These are phyloP conservation scores for Ammodytes dubius DNA, from an alignment of 2,113 vertebrate genomes.

Conservation along the genomic window DNA sequence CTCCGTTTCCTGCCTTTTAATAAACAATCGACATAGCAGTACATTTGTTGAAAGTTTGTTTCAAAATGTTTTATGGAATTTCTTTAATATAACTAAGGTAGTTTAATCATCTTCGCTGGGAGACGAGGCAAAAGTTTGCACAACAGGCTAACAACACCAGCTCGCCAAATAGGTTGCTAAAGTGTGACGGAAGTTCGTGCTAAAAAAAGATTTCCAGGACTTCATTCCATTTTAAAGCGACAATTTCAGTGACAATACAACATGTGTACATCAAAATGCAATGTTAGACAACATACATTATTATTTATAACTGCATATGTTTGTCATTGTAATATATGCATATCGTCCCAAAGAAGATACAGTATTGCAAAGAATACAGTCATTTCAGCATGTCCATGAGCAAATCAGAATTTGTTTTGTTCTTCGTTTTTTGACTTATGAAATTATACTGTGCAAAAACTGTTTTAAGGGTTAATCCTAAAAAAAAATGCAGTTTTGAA, in stretches of 20 bases:
- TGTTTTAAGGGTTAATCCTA: too few species aligned
- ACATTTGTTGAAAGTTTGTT: neutral
- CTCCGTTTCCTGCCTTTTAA: neutral
- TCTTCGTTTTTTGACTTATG: neutral
- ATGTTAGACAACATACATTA: neutral
- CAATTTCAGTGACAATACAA: neutral
- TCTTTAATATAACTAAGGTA: neutral
- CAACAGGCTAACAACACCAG: conserved; percentile 1
- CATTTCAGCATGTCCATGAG: neutral
- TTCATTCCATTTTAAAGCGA: neutral
- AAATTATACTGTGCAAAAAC: too few species aligned
- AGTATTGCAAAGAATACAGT: neutral
- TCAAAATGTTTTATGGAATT: neutral
- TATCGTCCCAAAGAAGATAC: conserved; percentile 2
- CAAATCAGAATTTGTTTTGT: neutral
- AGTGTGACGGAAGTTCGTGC: neutral
- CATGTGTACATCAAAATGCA: neutral
- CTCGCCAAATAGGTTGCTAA: neutral
- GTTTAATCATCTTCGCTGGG: neutral
- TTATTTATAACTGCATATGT: neutral
- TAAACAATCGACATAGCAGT: neutral
- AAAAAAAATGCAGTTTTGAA: too few species aligned
- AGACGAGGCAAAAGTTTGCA: neutral
- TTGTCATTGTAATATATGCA: neutral
- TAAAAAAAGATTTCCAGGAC: neutral